Percentiles rank a stretch among this genome's conserved stretches.
Conservation (phyloP, 2,888 invertebrate species). For the Liposcelis brunnea region DNA sequence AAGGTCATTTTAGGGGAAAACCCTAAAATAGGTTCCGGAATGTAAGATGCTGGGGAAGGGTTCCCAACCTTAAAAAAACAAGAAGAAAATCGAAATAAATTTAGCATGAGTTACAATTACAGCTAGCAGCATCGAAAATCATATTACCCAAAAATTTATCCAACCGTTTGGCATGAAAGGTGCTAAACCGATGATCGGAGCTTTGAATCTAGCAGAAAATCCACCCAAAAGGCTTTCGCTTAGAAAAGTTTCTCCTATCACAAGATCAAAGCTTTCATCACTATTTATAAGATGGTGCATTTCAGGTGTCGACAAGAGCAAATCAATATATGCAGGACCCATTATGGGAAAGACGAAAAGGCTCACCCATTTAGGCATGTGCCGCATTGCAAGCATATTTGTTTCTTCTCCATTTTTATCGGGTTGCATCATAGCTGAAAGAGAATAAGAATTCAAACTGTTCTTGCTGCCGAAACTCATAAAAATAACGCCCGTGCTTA, state of each 20-base stretch:
- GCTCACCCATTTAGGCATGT: background rate
- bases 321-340: background rate
- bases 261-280: background rate
- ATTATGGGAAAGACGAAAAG: background rate
- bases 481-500: too few species aligned
- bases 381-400: too few species aligned
- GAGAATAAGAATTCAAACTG: too few species aligned
- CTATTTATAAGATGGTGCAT: background rate
- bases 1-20: background rate
- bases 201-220: background rate
- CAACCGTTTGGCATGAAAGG: background rate
- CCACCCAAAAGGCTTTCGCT: background rate
- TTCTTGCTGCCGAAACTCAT: too few species aligned
- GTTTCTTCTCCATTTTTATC: too few species aligned
- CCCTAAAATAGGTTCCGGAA: background rate
- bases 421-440: too few species aligned
- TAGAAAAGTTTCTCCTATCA: background rate
- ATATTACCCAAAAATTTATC: background rate
- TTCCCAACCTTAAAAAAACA: constrained; percentile 2
- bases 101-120: too few species aligned
- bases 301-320: too few species aligned
- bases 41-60: background rate
- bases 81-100: too few species aligned
- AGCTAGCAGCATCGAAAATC: too few species aligned
- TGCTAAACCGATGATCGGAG: background rate